Percentiles rank a stretch among this genome's conserved stretches.
These are phyloP conservation scores for Lysiphlebus fabarum DNA, from an alignment of 1,140 invertebrate species.

Conservation along the genomic window DNA sequence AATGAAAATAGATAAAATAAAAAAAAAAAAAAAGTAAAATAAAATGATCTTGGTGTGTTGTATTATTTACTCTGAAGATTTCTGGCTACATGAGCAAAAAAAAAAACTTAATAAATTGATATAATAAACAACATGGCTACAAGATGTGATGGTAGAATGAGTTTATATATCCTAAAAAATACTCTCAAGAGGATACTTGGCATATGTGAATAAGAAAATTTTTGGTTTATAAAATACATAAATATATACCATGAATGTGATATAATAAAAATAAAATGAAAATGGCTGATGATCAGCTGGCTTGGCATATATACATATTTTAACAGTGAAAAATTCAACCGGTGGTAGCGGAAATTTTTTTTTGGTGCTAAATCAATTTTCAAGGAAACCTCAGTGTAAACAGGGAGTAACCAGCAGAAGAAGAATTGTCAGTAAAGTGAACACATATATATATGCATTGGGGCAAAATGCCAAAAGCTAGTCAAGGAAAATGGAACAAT, in stretches of 20 bases:
- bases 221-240: neutral
- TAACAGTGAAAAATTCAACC: conserved; percentile 24
- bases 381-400: conserved; percentile 24
- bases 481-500: conserved; percentile 24
- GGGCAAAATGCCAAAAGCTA: conserved; percentile 22
- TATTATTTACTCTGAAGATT: conserved; percentile 18
- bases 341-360: conserved; percentile 24
- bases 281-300: conserved; percentile 4
- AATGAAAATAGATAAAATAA: conserved; percentile 6
- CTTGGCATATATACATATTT: too few relatives aligned
- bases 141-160: neutral
- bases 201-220: neutral
- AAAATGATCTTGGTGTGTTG: neutral
- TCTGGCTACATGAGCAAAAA: neutral
- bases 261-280: conserved; percentile 3
- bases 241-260: neutral
- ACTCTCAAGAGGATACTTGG: too few relatives aligned
- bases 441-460: conserved; percentile 13
- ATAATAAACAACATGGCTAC: conserved; percentile 4
- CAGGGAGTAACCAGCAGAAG: conserved; percentile 10
- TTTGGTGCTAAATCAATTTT: conserved; percentile 29
- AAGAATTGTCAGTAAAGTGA: neutral
- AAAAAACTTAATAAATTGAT: conserved; percentile 1
- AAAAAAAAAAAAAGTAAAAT: conserved; percentile 1
- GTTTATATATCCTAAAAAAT: too few relatives aligned